A percentile compares a stretch with the other conserved stretches of the same genome.
These are phyloP conservation scores for Mythimna lalbum DNA, from an alignment of 2,888 invertebrate species.

Conservation along the genomic window DNA sequence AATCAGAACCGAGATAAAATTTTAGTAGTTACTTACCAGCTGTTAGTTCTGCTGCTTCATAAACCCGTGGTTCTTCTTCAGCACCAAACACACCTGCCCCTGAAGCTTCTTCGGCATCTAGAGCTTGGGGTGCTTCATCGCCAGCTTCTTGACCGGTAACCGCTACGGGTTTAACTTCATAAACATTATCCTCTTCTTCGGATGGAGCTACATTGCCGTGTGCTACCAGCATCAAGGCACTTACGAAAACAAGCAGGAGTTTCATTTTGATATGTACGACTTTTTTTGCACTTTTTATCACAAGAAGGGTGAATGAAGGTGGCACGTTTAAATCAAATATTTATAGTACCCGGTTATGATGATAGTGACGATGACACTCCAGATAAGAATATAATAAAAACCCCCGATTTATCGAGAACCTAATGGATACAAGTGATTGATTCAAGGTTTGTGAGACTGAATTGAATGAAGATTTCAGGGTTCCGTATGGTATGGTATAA, in stretches of 20 bases:
- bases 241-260: slow-evolving; percentile 1
- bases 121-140: no score
- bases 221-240: background rate
- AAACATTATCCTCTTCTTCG: background rate
- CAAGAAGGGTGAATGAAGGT: background rate
- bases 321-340: background rate
- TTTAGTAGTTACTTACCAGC: background rate
- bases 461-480: no score
- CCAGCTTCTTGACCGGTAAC: no score
- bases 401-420: background rate
- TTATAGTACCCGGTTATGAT: background rate
- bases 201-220: background rate
- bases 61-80: background rate
- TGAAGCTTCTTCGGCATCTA: background rate
- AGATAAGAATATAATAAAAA: background rate
- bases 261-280: slow-evolving; percentile 6
- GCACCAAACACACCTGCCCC: background rate
- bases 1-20: background rate
- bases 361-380: background rate
- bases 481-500: no score
- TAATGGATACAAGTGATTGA: background rate
- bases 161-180: no score
- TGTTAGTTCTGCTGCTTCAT: background rate
- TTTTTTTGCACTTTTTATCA: background rate
- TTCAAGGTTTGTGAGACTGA: no score